Evolutionary conservation across 2,888 invertebrate species (phyloP).

Genomic region (Agrochola litura): DNA sequence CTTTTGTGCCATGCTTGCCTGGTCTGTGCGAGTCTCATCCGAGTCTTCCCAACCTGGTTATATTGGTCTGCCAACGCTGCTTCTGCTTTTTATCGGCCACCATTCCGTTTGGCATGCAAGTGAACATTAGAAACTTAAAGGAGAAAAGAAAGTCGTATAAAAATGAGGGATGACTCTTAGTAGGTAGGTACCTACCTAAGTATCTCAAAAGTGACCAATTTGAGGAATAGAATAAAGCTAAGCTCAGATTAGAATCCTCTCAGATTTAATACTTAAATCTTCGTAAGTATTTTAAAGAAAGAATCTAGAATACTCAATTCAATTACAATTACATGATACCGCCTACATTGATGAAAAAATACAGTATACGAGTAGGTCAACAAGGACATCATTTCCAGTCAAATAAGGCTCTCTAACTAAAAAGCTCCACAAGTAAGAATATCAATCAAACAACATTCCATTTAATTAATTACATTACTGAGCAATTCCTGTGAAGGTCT

Average conservation of each 20-base stretch:
- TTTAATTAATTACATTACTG: conserved; percentile 1
- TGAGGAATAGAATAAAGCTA: background rate
- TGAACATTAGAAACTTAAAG: background rate
- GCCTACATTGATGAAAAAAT: background rate
- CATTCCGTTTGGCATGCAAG: background rate
- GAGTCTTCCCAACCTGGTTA: too few relatives aligned
- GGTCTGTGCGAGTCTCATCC: background rate
- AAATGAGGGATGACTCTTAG: background rate
- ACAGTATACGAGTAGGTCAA: too few relatives aligned
- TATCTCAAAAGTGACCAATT: background rate
- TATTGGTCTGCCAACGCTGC: background rate
- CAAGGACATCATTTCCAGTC: background rate
- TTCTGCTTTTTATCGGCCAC: background rate
- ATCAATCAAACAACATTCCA: background rate
- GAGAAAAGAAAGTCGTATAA: background rate
- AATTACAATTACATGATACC: background rate
- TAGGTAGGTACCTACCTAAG: background rate
- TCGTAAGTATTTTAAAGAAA: background rate
- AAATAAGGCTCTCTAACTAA: background rate
- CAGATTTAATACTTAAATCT: background rate
- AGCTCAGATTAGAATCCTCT: background rate
- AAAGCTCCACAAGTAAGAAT: background rate
- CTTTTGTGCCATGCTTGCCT: background rate
- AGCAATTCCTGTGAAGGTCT: conserved; percentile 1
- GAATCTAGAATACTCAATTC: background rate